A percentile compares a stretch with the other conserved stretches of the same genome.
These are phyloP conservation scores for Drosophila anomalipes DNA, from an alignment of 2,888 invertebrate species.

Conservation along the genomic window DNA sequence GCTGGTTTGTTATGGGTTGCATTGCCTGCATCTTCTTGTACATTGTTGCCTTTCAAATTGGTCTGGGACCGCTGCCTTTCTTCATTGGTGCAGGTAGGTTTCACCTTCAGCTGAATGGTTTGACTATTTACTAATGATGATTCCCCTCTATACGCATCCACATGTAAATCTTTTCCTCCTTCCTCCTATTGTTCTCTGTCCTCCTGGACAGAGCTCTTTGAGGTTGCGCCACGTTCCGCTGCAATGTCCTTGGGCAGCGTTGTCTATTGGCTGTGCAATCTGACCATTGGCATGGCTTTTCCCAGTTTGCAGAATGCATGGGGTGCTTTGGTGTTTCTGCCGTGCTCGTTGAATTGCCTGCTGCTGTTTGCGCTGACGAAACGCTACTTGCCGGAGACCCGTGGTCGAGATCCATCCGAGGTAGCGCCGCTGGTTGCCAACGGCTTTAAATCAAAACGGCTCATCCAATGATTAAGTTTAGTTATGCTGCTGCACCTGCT, in stretches of 20 bases:
- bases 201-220: slow-evolving; percentile 89
- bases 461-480: slow-evolving; percentile 1
- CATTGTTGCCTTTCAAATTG: slow-evolving; percentile 92
- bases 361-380: slow-evolving; percentile 85
- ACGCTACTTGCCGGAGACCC: slow-evolving; percentile 91
- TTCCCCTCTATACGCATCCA: background rate
- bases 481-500: background rate
- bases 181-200: slow-evolving; percentile 24
- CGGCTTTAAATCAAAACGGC: slow-evolving; percentile 87
- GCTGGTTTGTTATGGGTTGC: slow-evolving; percentile 91
- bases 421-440: slow-evolving; percentile 88
- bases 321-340: slow-evolving; percentile 90
- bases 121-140: background rate
- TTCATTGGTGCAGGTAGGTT: slow-evolving; percentile 91
- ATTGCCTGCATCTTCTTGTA: slow-evolving; percentile 90
- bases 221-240: slow-evolving; percentile 91
- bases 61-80: slow-evolving; percentile 94
- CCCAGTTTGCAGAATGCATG: slow-evolving; percentile 88
- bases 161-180: slow-evolving; percentile 17
- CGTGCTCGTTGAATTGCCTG: slow-evolving; percentile 87
- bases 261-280: slow-evolving; percentile 94
- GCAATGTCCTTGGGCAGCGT: slow-evolving; percentile 95
- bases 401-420: slow-evolving; percentile 88
- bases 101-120: background rate
- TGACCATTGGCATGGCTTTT: slow-evolving; percentile 91